phyloP scores from a whole-genome alignment of 1,140 invertebrate genomes.

The Trypoxylus dichotomus region DNA sequence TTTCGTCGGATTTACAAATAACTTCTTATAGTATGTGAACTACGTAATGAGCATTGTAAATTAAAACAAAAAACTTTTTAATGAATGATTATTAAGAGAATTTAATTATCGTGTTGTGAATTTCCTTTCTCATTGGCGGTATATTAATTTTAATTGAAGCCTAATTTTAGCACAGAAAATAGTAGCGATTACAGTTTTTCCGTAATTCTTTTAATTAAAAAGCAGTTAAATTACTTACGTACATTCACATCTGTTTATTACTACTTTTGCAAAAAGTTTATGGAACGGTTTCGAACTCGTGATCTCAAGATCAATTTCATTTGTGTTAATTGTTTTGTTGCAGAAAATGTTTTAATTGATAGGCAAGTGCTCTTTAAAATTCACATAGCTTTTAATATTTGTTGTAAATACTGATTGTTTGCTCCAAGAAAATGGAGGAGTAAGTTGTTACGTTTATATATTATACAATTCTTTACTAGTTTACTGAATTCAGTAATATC shows the following conservation, averaged over 20 bases:
- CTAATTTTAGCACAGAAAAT: neutral
- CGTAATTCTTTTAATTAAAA: neutral
- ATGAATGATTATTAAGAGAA: neutral
- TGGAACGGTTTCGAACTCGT: neutral
- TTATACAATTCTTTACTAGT: no score
- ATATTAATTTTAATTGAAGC: neutral
- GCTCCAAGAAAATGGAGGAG: no score
- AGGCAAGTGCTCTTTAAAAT: neutral
- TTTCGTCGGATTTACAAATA: no score
- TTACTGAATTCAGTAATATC: no score
- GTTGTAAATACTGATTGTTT: no score
- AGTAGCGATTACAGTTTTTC: neutral
- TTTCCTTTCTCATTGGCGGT: no score
- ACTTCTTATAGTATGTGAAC: no score
- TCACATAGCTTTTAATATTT: neutral
- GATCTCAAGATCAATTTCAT: conserved; percentile 2
- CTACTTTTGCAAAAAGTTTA: neutral
- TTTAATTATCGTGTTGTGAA: neutral
- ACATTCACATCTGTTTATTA: neutral
- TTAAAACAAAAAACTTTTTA: neutral
- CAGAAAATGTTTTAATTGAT: neutral
- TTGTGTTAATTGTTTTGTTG: neutral
- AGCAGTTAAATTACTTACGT: neutral
- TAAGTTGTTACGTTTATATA: no score
- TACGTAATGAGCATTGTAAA: neutral